Conservation (phyloP, 92 coral and sea anemone genomes). For the Hydrozoanthus gracilis region DNA sequence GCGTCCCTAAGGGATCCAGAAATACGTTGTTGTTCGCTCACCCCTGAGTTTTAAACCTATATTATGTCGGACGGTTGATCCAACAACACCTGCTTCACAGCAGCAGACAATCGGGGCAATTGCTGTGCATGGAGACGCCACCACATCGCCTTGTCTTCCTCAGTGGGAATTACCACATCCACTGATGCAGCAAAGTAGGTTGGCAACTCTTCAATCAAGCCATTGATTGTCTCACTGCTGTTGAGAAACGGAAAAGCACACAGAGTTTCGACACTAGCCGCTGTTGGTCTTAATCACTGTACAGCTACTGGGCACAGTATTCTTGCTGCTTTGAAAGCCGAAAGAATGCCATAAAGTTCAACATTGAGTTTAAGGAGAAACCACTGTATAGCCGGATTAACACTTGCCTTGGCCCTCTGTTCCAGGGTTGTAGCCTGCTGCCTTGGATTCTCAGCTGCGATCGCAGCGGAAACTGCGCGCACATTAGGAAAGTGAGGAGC, state of each 20-base stretch:
- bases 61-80: no score
- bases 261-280: slow-evolving; percentile 27
- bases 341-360: slow-evolving; percentile 15
- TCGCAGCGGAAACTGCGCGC: no score
- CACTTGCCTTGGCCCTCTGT: no score
- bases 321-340: slow-evolving; percentile 45
- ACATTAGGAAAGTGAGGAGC: slow-evolving; percentile 3
- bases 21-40: no score
- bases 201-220: slow-evolving; percentile 21
- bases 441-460: neutral
- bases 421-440: no score
- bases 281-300: no score
- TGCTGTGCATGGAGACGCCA: slow-evolving; percentile 33
- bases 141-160: slow-evolving; percentile 38
- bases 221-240: slow-evolving; percentile 1
- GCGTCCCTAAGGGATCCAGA: no score
- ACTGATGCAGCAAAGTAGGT: no score
- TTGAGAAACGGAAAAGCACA: slow-evolving; percentile 32
- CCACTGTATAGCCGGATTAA: slow-evolving; percentile 48
- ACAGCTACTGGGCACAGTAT: slow-evolving; percentile 34
- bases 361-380: slow-evolving; percentile 33
- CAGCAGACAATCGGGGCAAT: slow-evolving; percentile 13
- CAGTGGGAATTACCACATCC: slow-evolving; percentile 19
- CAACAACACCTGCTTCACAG: slow-evolving; percentile 34
- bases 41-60: no score